Base-by-base conservation (phyloP, 2,888 invertebrate species). In the Pseudoips prasinana region DNA sequence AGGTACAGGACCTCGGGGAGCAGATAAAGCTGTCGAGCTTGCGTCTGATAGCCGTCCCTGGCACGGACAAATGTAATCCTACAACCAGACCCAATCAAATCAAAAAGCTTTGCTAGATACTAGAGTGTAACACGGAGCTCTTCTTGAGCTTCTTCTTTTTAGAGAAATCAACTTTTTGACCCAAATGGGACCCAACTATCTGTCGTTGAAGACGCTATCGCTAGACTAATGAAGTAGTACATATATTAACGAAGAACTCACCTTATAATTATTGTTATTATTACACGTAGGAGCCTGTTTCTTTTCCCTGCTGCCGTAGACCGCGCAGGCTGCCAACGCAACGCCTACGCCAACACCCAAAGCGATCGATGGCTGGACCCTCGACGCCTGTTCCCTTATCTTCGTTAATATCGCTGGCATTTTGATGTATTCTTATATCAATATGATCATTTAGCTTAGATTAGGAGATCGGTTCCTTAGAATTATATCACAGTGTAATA, bases 371-470 rank as follows among this genome's bases (percentile, higher is more conserved):
- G 80, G 86, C 59, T 82, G 77, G 0, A 87, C 87, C 55, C 86
- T 64, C 46, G 79, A 83, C 52, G 87, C 87, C 53, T 77, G 77
- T 61, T 88, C 89, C 24, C 85, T 59, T 3, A 89, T 77, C 66
- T 89, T 89, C 10, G 87, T 70, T 49, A 89, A 54, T 42, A 89
- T 86, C 10, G 89, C 87, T 39, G 89, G 89, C 89, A 89, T 89
- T 58, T 65, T 75, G 30, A 33, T 29, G 18, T 33, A 19, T 36
- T n/a, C 8, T 14, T 33, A 37, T 31, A 29, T 25, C 23, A 25
- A 35, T 44, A 29, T 40, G 38, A 38, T 25, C 49, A 48, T 54
- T 46, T 56, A 52, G 20, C 51, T 64, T 61, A 55, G 26, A 8
- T 34, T 39, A 38, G 31, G 60, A 69, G 67, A 71, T 69, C 68